Base-by-base conservation (phyloP, 2,888 invertebrate genomes). In the Seira sanloemensis region DNA sequence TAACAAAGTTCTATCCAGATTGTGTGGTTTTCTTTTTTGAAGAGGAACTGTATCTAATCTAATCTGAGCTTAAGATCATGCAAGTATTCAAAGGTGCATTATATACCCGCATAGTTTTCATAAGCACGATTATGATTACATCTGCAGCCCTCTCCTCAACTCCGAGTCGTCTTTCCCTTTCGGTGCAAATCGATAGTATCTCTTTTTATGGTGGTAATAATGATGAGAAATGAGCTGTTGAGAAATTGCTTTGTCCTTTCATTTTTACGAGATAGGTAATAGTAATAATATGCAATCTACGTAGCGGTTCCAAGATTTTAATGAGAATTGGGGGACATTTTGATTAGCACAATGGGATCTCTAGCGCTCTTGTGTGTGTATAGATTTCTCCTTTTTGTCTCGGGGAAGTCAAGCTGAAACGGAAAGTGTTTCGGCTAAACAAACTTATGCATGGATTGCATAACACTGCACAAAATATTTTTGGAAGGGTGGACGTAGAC, bases 221-320 rank as follows among this genome's bases (percentile, higher is more conserved):
- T 75, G 58, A 75, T 74, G 80, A 80, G 80, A 68, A 80, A 80
- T 67, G 37, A 46, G 74, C 37, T 80, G 73, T 67, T 74, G 68
- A 74, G 58, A 58, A 78, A 27, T 68, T 67, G 18, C 72, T 50
- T 27, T 50, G 12, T 72, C 78, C 24, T 66, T 72, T 78, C 37
- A 37, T 37, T 37, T 37, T 37, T 37, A 12, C 37, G 12, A 12
- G 12, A 37, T 7, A 37, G 37, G 37, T 37, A 37, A 37, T 37
- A 37, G 37, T 37, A 37, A n/a, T n/a, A n/a, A 37, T 37, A 37
- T 37, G 37, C 37, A 37, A 37, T 37, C 4, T 37, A 4, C 37
- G 12, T 7, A 37, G 37, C 37, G 12, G 37, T 37, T 37, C 37
- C 37, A 37, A 37, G 37, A 37, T 37, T 37, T 37, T 37, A 37